These are phyloP conservation scores for Petrocephalus schoutedeni DNA, from an alignment of 2,797 vertebrate species.

Conservation along the genomic window DNA sequence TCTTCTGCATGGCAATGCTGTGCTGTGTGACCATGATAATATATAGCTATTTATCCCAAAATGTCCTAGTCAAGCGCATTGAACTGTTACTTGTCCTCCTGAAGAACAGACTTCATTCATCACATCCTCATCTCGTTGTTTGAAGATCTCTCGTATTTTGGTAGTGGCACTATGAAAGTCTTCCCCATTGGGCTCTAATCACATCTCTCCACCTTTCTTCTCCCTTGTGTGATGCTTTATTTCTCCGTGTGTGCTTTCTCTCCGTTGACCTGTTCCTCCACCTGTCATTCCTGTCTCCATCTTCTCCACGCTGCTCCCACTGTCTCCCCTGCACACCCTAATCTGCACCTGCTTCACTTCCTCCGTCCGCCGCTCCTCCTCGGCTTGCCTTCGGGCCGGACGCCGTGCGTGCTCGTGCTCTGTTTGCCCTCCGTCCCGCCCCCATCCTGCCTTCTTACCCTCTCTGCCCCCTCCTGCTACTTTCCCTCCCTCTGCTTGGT, in stretches of 20 bases:
- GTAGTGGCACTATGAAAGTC: neutral
- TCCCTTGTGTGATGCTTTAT: conserved; percentile 35
- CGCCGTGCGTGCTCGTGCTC: neutral
- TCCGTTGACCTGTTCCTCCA: neutral
- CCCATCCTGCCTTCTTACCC: neutral
- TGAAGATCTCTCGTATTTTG: conserved; percentile 21
- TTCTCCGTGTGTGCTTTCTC: neutral
- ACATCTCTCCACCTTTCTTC: conserved; percentile 48
- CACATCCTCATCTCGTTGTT: neutral
- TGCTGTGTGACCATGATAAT: neutral
- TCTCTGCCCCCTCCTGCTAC: neutral
- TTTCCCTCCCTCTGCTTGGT: neutral
- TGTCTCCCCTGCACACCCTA: neutral
- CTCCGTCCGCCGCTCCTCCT: neutral
- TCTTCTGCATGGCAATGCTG: conserved; percentile 20
- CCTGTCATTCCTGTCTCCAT: neutral
- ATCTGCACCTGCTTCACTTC: neutral
- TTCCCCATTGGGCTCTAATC: neutral
- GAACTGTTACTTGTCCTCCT: neutral
- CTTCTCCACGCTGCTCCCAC: neutral
- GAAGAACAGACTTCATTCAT: neutral
- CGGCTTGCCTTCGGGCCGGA: neutral
- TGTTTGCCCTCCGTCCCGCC: neutral
- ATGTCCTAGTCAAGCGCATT: neutral
- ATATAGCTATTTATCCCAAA: neutral